phyloP scores from a whole-genome alignment of 2,113 vertebrate species.

The Uria aalge region DNA sequence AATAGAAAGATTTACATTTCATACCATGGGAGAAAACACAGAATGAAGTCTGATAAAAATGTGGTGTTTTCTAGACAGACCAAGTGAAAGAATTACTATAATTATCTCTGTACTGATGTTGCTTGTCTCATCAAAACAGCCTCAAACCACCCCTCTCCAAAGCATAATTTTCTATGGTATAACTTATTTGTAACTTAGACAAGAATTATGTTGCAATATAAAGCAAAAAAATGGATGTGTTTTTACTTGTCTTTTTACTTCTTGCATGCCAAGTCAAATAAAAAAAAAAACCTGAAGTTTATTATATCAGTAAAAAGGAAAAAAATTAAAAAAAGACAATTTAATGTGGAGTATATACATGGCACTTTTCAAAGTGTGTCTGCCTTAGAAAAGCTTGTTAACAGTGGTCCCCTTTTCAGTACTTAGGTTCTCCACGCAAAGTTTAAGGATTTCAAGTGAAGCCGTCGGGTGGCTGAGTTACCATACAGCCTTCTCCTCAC shows the following conservation, averaged over 20 bases:
- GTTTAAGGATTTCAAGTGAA: neutral
- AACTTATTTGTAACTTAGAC: neutral
- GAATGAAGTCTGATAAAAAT: constrained; percentile 26
- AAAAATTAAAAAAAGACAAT: neutral
- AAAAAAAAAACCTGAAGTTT: neutral
- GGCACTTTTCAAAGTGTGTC: neutral
- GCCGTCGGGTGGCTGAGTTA: neutral
- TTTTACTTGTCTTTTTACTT: neutral
- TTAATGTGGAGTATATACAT: neutral
- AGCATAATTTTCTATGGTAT: neutral
- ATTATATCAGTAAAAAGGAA: neutral
- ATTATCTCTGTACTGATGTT: neutral
- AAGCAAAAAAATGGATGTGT: neutral
- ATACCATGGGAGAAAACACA: constrained; percentile 47
- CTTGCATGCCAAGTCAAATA: neutral
- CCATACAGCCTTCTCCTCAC: neutral
- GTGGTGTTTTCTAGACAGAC: neutral
- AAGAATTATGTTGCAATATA: neutral
- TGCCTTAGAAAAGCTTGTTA: neutral
- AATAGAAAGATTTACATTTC: constrained; percentile 30
- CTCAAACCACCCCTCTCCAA: neutral
- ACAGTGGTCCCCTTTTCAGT: neutral
- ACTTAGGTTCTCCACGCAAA: neutral
- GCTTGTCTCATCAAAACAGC: constrained; percentile 6
- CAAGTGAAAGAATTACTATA: constrained; percentile 44